Evolutionary conservation across 2,113 vertebrate genomes (phyloP), one percentile per base, ranked within the genome.

Genomic region (Semicossyphus pulcher): DNA sequence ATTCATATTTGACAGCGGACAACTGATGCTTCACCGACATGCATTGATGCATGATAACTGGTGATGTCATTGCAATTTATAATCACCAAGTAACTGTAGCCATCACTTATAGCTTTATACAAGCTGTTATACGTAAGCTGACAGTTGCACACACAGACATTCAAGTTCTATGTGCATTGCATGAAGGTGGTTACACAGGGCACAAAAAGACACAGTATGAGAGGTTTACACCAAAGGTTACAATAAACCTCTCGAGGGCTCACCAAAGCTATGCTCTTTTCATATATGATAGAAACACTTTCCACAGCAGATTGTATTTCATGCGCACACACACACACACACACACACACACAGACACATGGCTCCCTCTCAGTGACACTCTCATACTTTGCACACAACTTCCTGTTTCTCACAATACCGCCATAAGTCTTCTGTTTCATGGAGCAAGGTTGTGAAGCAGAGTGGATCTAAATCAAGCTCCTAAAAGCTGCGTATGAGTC

Each of bases 351-450:
- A 34, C 78, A 86, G 54, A 78, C 78, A 65, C 63, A 68, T n/a
- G 64, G 56, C 66, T 80, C 57, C 74, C 48, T 70, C 73, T 69
- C 31, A 54, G 9, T 65, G 60, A 83, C 32, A 68, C 52, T 67
- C 72, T 28, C 73, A 75, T 72, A 62, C 62, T 81, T 74, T 64
- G 45, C 79, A 80, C 72, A 67, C 77, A 73, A 73, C 61, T 81
- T 85, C 76, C 76, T 82, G 78, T 65, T 29, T 87, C 77, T 81
- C 76, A 78, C 86, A 86, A 83, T 89, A 75, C 54, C 21, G 1
- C 57, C 71, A 78, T 76, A 69, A 85, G 83, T 86, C 74, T 90
- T 92, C 47, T 70, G 83, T 88, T 91, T 91, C 90, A 89, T 75
- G 9, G 37, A 62, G 63, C 56, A 56, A 72, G 78, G 45, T 62